Base-by-base conservation (phyloP, 2,797 vertebrate species). In the Lacerta bilineata region DNA sequence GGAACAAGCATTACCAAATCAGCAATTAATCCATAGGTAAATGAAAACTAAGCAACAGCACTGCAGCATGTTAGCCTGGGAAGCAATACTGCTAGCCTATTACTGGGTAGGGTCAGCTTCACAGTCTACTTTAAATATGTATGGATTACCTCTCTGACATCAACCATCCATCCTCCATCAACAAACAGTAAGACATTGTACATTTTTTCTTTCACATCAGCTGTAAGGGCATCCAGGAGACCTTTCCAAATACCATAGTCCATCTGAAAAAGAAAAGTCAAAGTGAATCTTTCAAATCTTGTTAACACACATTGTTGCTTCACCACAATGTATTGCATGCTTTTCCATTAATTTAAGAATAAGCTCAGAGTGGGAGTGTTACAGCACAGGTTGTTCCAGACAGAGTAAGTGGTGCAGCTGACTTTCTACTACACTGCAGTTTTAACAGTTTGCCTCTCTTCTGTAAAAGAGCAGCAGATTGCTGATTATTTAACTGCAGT, bases 121-220 rank as follows among this genome's bases (percentile, higher is more conserved):
- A 4, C 8, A 39, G 39, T 68, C 9, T 76, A 27, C 0, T 0
- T 77, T 0, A 3, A n/a, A 87, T 0, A 88, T 72, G 76, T 69
- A 77, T 10, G 83, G 0, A 80, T n/a, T 92, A 99, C 98, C 98
- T 98, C 97, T 98, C 98, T 97, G 92, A 98, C 98, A 91, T 99
- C 99, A 15, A 99, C 98, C 99, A 99, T 99, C 99, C 99, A 99
- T 55, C 99, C 99, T 93, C 99, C 99, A 61, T 99, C 98, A 5
- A 99, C 98, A 84, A 99, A 99, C 84, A 99, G 96, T 90, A 99
- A 96, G 91, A 99, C 99, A 2, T 99, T 99, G 95, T 99, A 99
- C 95, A 99, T 99, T 85, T 98, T 98, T 80, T 99, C 99, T 91
- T 99, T 99, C 86, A 98, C 98, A 5, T 99, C 98, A 90, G 98